phyloP scores from a whole-genome alignment of 2,888 invertebrate genomes.

The Drosophila falleni region DNA sequence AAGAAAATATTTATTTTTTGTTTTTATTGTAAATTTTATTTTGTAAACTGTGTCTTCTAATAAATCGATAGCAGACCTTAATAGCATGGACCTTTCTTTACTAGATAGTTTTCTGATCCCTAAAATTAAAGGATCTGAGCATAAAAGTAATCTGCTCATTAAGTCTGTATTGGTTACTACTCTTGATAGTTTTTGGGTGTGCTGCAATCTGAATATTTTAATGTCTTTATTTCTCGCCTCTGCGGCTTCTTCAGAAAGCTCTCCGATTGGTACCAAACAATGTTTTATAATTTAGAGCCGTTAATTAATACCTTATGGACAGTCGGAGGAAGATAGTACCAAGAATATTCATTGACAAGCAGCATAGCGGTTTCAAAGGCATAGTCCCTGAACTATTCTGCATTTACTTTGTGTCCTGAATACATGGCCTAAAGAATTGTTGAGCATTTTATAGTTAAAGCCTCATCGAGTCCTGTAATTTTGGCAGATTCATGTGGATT shows the following conservation, averaged over 20 bases:
- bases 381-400: neutral
- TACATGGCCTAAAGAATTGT: neutral
- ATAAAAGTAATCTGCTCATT: conserved; percentile 1
- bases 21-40: too few species aligned
- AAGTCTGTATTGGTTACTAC: neutral
- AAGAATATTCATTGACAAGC: neutral
- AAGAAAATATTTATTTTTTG: too few species aligned
- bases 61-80: too few species aligned
- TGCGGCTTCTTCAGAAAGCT: conserved; percentile 2
- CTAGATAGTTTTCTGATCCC: too few species aligned
- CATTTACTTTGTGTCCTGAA: neutral
- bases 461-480: neutral
- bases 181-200: neutral
- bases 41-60: too few species aligned
- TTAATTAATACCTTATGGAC: conserved; percentile 1
- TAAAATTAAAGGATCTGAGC: conserved; percentile 1
- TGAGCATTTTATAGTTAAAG: neutral
- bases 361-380: neutral
- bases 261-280: neutral
- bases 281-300: neutral
- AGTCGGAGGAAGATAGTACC: neutral
- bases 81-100: too few species aligned
- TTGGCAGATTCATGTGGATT: neutral
- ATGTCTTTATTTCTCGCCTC: neutral
- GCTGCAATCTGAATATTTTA: neutral